These are phyloP conservation scores for Aproaerema taeniolella DNA, from an alignment of 2,888 invertebrate species.

Conservation along the genomic window DNA sequence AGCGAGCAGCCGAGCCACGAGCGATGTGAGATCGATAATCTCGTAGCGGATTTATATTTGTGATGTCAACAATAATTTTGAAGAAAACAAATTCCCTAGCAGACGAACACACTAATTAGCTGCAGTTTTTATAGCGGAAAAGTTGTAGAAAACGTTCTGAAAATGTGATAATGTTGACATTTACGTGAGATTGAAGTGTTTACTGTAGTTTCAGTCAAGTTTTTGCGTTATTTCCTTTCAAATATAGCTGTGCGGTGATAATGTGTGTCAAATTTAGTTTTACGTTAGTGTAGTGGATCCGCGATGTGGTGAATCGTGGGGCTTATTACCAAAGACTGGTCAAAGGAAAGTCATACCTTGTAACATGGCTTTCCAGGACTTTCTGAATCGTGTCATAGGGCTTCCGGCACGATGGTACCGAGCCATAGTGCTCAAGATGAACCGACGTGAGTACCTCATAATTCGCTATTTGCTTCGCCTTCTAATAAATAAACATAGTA, in stretches of 20 bases:
- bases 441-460: constrained; percentile 61
- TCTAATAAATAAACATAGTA: too few relatives aligned
- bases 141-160: too few relatives aligned
- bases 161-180: constrained; percentile 8
- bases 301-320: constrained; percentile 29
- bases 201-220: constrained; percentile 13
- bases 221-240: not conserved
- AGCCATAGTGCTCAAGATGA: constrained; percentile 71
- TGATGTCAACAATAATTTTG: constrained; percentile 53
- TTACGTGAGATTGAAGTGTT: constrained; percentile 6
- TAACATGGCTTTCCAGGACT: constrained; percentile 42
- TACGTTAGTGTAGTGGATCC: constrained; percentile 44
- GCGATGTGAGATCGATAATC: constrained; percentile 36
- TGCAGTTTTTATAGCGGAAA: too few relatives aligned
- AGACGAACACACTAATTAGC: too few relatives aligned
- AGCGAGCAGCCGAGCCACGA: too few relatives aligned
- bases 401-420: constrained; percentile 63
- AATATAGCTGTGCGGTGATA: constrained; percentile 47
- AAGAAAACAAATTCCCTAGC: constrained; percentile 17
- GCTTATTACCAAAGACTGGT: constrained; percentile 15
- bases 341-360: constrained; percentile 9
- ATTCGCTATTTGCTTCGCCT: too few relatives aligned
- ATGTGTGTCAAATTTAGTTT: constrained; percentile 73
- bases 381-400: constrained; percentile 47
- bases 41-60: constrained; percentile 42